phyloP scores from a whole-genome alignment of 2,888 invertebrate species.

The Atrina japonica region DNA sequence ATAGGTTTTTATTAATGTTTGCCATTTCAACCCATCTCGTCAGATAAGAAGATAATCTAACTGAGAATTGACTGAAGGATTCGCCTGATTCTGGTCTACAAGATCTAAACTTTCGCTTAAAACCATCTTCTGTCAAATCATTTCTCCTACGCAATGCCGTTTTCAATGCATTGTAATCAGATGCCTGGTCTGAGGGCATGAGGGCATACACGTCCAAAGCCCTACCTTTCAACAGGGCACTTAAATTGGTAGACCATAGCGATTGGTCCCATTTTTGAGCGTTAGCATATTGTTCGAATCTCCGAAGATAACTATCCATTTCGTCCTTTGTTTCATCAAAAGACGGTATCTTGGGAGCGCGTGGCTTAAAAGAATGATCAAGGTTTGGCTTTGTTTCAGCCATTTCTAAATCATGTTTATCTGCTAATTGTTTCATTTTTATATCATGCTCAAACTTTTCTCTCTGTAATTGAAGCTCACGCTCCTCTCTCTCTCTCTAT shows the following conservation, averaged over 20 bases:
- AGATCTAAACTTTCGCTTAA: too few species aligned
- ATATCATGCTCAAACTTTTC: too few species aligned
- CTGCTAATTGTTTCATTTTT: too few species aligned
- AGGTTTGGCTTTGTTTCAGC: too few species aligned
- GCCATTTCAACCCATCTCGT: constrained; percentile 34
- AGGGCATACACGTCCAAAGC: constrained; percentile 35
- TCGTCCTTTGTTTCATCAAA: too few species aligned
- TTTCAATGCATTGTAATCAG: too few species aligned
- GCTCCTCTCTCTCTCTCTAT: constrained; percentile 15
- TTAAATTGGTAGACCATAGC: too few species aligned
- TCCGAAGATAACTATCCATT: constrained; percentile 28
- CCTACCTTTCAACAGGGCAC: too few species aligned
- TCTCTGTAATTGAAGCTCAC: neutral
- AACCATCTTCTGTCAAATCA: constrained; percentile 39
- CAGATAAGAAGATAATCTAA: constrained; percentile 33
- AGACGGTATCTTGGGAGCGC: too few species aligned
- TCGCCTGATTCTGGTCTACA: constrained; percentile 24
- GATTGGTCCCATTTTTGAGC: constrained; percentile 21
- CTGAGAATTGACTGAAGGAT: constrained; percentile 25
- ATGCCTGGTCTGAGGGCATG: constrained; percentile 13
- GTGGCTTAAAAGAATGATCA: too few species aligned
- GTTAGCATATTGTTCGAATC: constrained; percentile 32
- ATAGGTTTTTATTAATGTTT: constrained; percentile 9
- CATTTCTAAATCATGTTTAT: too few species aligned
- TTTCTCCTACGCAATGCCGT: constrained; percentile 24